Evolutionary conservation across 2,797 vertebrate species (phyloP), one percentile per base, ranked within the genome.

Genomic region (Cryptoprocta ferox): DNA sequence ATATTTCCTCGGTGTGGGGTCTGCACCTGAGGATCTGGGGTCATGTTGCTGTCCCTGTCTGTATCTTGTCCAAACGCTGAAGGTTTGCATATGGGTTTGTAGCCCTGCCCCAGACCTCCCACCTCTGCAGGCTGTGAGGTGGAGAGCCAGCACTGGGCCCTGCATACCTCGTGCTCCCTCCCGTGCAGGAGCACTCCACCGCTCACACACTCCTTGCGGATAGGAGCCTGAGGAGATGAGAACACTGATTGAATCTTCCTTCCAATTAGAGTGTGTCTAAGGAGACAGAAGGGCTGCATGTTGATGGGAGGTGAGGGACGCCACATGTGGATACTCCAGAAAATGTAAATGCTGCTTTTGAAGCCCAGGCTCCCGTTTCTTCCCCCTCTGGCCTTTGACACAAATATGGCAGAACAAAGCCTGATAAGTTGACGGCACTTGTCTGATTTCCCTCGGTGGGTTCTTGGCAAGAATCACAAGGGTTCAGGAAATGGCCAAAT

Each of bases 161-260:
- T 4, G 1, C 16, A 9, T 4, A 13, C 39, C 3, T 19, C 4
- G 1, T 14, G 24, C 39, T 19, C 53, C 35, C 37, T 32, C 28
- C 86, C 21, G 11, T 5, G 37, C 28, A 2, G 4, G 30, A 26
- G 66, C 18, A 0, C n/a, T 7, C 63, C 15, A 1, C 1, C 56
- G 6, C n/a, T 42, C 63, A n/a, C 24, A 35, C 71, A n/a, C 37
- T 53, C 45, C 78, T 30, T 21, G 76, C 26, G 4, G 93, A 37
- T 0, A 4, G 68, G 42, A 65, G 84, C 53, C 39, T 7, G 6
- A 50, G 21, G 35, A 24, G 19, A 28, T 6, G 1, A 30, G 24
- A 28, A 0, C 0, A 1, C 26, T 0, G 1, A 15, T 2, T 3
- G 1, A 13, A 14, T 16, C 59, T n/a, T 56, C 9, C 26, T 71